Conservation (phyloP, 2,888 invertebrate genomes). For the Leptinotarsa juncta region DNA sequence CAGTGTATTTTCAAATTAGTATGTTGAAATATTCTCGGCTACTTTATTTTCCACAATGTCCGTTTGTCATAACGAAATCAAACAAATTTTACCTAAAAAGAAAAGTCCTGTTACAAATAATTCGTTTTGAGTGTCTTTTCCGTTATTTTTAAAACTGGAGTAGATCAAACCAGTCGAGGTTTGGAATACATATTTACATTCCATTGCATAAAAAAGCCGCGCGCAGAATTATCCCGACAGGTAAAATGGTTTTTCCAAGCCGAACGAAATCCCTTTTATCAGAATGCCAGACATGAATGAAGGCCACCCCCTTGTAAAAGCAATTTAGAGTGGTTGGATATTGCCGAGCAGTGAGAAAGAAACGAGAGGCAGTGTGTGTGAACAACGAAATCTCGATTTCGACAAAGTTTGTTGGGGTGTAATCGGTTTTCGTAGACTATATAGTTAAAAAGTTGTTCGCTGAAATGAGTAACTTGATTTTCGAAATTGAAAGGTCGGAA, state of each 20-base stretch:
- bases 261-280: background rate
- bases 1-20: too few species aligned
- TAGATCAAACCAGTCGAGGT: too few species aligned
- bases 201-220: background rate
- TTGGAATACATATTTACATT: too few species aligned
- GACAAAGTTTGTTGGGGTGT: background rate
- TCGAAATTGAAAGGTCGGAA: background rate
- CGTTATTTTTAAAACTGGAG: too few species aligned
- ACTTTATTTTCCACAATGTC: too few species aligned
- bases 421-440: background rate
- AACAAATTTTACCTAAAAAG: too few species aligned
- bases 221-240: background rate
- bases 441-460: background rate
- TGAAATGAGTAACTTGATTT: background rate
- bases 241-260: constrained; percentile 2
- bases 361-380: background rate
- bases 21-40: too few species aligned
- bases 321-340: constrained; percentile 6
- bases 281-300: background rate
- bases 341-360: background rate
- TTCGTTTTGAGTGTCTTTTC: too few species aligned
- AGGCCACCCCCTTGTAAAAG: constrained; percentile 7
- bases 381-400: background rate
- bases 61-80: too few species aligned
- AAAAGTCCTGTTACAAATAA: too few species aligned